Conservation (phyloP, 2,113 vertebrate genomes). For the Larimichthys polyactis region DNA sequence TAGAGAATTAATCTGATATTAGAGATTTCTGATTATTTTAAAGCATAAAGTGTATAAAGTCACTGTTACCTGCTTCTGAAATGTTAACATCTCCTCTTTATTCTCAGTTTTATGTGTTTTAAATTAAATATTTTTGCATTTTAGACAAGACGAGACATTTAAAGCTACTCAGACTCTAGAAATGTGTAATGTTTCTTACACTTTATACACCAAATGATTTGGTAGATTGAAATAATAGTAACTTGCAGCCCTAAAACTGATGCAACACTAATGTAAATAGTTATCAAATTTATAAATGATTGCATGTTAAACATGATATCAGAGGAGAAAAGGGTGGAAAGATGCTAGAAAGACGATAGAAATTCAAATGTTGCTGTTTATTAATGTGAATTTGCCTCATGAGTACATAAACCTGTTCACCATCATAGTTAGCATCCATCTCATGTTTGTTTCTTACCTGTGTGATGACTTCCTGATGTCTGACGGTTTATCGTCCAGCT, state of each 20-base stretch:
- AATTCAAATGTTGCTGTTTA: background rate
- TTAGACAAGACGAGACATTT: background rate
- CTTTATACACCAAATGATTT: background rate
- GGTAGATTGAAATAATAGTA: background rate
- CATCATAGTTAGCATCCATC: background rate
- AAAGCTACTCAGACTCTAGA: background rate
- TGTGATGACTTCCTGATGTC: background rate
- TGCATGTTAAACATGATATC: background rate
- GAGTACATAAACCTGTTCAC: background rate
- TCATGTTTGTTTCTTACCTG: constrained; percentile 40
- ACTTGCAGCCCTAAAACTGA: background rate
- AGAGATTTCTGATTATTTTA: background rate
- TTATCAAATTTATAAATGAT: too few relatives aligned
- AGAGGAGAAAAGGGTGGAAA: background rate
- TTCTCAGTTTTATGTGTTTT: background rate
- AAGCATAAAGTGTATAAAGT: background rate
- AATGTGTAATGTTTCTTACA: background rate
- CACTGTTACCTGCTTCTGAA: background rate
- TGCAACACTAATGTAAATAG: background rate
- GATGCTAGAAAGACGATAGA: background rate
- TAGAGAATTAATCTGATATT: background rate
- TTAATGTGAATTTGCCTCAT: background rate
- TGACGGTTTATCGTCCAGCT: constrained; percentile 1
- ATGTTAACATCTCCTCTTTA: background rate
- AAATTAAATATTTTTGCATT: background rate